Evolutionary conservation across 2,797 vertebrate species (phyloP).

Genomic region (Notolepis coatsorum): DNA sequence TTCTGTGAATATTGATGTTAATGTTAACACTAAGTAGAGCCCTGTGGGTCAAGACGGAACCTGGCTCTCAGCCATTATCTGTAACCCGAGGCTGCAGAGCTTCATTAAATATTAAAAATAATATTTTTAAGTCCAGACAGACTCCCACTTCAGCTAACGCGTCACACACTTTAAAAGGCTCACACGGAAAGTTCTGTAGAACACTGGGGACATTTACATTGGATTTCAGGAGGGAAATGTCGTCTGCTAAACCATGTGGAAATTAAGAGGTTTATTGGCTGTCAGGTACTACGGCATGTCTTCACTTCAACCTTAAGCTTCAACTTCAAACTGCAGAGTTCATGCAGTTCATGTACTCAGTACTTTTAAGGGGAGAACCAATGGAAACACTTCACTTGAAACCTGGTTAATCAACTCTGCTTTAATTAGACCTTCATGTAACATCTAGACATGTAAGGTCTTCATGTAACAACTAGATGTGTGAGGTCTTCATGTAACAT

Average conservation of each 20-base stretch:
- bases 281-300: neutral
- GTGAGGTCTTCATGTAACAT: no score
- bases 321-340: no score
- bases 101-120: conserved; percentile 49
- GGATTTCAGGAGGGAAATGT: neutral
- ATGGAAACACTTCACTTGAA: no score
- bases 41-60: conserved; percentile 29
- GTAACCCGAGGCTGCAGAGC: conserved; percentile 9
- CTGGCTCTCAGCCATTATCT: conserved; percentile 36
- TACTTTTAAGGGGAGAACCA: neutral
- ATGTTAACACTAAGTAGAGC: conserved; percentile 10
- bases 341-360: neutral
- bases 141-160: neutral
- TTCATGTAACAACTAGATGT: no score
- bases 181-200: neutral
- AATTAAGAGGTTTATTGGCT: neutral
- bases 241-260: neutral
- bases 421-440: no score
- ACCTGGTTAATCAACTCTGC: no score
- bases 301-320: neutral
- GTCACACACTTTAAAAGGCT: conserved; percentile 6
- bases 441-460: no score
- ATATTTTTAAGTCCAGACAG: conserved; percentile 25
- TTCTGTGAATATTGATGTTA: neutral
- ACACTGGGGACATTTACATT: neutral